A percentile compares a stretch with the other conserved stretches of the same genome.
Conservation (phyloP, 1,140 invertebrate species). For the Aphelinus atriplicis region DNA sequence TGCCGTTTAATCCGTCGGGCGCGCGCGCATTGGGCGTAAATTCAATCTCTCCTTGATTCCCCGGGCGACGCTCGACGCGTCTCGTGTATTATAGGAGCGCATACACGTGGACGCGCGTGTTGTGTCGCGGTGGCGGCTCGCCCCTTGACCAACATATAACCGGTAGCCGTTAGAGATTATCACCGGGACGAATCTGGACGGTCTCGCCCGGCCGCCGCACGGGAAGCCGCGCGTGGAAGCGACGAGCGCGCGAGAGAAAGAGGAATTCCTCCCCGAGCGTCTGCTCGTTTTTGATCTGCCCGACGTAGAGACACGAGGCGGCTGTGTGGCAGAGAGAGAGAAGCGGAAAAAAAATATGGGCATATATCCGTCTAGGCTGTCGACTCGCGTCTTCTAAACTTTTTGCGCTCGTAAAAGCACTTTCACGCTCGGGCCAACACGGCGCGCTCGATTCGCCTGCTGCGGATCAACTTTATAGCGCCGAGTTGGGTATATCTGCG, state of each 20-base stretch:
- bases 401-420: conserved; percentile 60
- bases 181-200: conserved; percentile 55
- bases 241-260: conserved; percentile 28
- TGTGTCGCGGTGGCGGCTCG: neutral
- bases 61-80: neutral
- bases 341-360: no score
- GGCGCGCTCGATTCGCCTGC: conserved; percentile 16
- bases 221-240: neutral
- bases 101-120: neutral
- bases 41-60: neutral
- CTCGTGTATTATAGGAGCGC: no score
- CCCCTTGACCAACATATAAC: conserved; percentile 47
- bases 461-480: no score
- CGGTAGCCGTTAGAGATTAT: conserved; percentile 60
- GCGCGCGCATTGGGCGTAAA: neutral
- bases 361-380: no score
- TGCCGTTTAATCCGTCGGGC: conserved; percentile 16
- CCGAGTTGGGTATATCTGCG: no score
- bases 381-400: conserved; percentile 46
- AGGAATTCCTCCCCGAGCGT: neutral
- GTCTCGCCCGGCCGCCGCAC: neutral
- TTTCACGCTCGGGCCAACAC: conserved; percentile 31
- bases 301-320: conserved; percentile 36
- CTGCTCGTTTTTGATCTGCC: conserved; percentile 53
- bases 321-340: no score